Base-by-base conservation (phyloP, 2,113 vertebrate species). In the Psilopogon haemacephalus region DNA sequence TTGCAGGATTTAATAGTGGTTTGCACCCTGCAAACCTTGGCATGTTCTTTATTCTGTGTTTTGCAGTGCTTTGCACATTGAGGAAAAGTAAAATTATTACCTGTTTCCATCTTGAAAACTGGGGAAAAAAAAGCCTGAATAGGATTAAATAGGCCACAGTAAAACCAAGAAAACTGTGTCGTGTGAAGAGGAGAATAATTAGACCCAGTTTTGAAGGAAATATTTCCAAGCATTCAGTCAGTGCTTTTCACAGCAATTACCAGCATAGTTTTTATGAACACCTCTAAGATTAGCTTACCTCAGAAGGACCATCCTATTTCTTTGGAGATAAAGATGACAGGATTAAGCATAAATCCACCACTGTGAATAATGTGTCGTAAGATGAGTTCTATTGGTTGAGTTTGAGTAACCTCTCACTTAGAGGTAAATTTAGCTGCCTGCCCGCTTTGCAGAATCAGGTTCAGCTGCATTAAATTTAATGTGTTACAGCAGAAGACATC, bases 341-440 rank as follows among this genome's bases (percentile, higher is more conserved):
- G 86, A 93, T 90, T 86, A 69, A 79, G 82, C 88, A 93, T 76
- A 84, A 89, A 94, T 74, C 75, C 80, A 70, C 60, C 60, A 55
- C 85, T 90, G 78, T 88, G 82, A 93, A 94, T 92, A 93, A 87
- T 80, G 48, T 65, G 88, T 87, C 77, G 24, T 50, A 59, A 59
- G 80, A 94, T 80, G 74, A 89, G 52, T 67, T 96, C 30, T 21
- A 56, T 15, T 16, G 62, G 74, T 73, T 58, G 42, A 87, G 79
- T 62, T 21, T 48, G 59, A 79, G 79, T 55, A 91, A 46, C 81
- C 76, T 89, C n/a, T 50, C 80, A 60, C 46, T 62, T 90, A 84
- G 68, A 59, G 78, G 70, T 93, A 92, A 94, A 90, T 90, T 94
- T 86, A 93, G 89, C 72, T 68, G 78, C 90, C 89, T 88, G 32